Base-by-base conservation (phyloP, 2,888 invertebrate species). In the Acanthosepion pharaonis region DNA sequence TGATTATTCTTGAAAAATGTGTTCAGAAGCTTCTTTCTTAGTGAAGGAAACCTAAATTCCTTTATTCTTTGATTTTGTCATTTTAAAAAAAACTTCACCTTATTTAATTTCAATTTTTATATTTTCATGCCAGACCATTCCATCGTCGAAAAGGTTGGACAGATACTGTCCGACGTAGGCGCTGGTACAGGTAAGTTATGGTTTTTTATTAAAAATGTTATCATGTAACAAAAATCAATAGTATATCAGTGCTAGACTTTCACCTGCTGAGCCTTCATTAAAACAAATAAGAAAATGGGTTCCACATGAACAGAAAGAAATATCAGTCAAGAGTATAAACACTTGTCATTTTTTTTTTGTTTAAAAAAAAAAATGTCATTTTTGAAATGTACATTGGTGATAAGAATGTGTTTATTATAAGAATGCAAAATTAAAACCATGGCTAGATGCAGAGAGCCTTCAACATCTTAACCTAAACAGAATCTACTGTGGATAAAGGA, bases 71-170 rank as follows among this genome's bases (percentile, higher is more conserved):
- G 49, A 6, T 55, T 48, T 42, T 94, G 23, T 42, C 55, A 49
- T 94, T 53, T 25, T 53, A 1, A 42, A 42, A 42, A 28, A 48
- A 78, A 42, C 91, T 92, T 33, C 55, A n/a, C 20, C 18, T 51
- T 78, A 78, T n/a, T 15, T 33, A n/a, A 11, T 15, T 78, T 33
- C 15, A 78, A 78, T n/a, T 33, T 78, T 78, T 78, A 78, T 78
- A 78, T 78, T n/a, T 78, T 78, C n/a, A n/a, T 78, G 94, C 1
- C 98, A 95, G 98, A 2, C 98, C 98, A 23, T 99, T 99, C 97
- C 99, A 99, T 97, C 98, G 98, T 0, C 98, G 98, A 96, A 99
- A 99, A 97, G 98, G 98, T 95, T 98, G 99, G 95, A 99, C 99
- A 0, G 99, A 99, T 97, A 99, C 99, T 97, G 99, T 99, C 0